These are phyloP conservation scores for Brachypodius melanocephalos DNA, from an alignment of 2,113 vertebrate genomes.

Conservation along the genomic window DNA sequence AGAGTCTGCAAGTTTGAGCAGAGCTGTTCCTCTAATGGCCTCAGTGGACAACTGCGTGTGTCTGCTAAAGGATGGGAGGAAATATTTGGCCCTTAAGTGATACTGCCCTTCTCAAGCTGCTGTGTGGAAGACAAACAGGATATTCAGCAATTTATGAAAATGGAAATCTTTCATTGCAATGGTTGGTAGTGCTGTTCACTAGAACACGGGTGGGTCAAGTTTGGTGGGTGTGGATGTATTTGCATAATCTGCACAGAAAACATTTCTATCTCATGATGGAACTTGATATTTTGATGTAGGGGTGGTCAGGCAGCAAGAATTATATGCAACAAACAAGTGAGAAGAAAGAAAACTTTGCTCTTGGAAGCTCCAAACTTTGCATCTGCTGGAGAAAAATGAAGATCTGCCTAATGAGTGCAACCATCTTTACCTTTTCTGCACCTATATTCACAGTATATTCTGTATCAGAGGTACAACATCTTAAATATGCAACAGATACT, in stretches of 20 bases:
- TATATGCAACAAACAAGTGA: not conserved
- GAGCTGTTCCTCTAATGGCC: not conserved
- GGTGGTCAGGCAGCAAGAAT: not conserved
- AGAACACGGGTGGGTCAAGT: fast-evolving
- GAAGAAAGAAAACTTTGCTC: not conserved
- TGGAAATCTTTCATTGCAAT: not conserved
- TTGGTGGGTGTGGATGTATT: not conserved
- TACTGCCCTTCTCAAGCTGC: not conserved
- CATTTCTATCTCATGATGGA: not conserved
- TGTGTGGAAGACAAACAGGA: not conserved
- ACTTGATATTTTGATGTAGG: not conserved
- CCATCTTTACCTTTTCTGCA: not conserved
- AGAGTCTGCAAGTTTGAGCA: not conserved
- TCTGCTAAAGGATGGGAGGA: not conserved
- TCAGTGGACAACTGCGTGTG: not conserved
- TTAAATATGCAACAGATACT: not conserved
- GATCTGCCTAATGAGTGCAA: not conserved
- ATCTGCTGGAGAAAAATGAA: not conserved
- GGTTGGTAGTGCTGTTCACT: not conserved
- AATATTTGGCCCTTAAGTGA: not conserved
- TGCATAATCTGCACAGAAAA: not conserved
- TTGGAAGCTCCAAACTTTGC: not conserved
- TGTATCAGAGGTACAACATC: not conserved
- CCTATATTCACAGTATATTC: not conserved
- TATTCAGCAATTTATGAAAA: not conserved